phyloP scores from a whole-genome alignment of 2,797 vertebrate species.

The Chiloscyllium punctatum region DNA sequence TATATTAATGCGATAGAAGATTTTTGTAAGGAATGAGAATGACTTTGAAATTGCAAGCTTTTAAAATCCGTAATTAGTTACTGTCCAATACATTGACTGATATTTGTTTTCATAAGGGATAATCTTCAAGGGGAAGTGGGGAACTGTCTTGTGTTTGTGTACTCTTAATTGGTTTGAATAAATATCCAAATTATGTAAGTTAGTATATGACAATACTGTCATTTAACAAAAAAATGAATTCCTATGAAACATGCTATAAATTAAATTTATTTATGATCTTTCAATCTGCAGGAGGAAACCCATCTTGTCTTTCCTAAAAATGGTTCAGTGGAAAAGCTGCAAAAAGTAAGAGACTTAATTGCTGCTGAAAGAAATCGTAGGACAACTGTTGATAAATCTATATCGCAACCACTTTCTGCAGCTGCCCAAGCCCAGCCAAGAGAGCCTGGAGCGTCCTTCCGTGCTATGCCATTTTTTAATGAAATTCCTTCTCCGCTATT shows the following conservation, averaged over 20 bases:
- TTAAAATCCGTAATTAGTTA: not conserved
- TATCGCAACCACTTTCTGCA: not conserved
- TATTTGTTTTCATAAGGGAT: not conserved
- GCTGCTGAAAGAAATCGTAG: constrained; percentile 75
- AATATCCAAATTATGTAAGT: not conserved
- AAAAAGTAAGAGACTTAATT: constrained; percentile 77
- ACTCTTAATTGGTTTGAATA: not conserved
- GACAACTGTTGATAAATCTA: constrained; percentile 44
- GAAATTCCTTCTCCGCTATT: not conserved
- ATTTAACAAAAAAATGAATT: not conserved
- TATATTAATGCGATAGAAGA: not conserved
- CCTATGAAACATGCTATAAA: not conserved
- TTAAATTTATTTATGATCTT: not conserved
- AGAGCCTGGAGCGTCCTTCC: not conserved
- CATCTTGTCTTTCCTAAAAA: constrained; percentile 86
- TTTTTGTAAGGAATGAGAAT: not conserved
- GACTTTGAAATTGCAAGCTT: not conserved
- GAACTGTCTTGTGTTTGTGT: not conserved
- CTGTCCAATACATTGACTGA: not conserved
- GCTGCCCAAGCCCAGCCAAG: not conserved
- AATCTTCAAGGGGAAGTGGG: not conserved
- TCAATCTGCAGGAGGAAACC: constrained; percentile 74
- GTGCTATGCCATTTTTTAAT: constrained; percentile 5
- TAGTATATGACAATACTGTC: not conserved
- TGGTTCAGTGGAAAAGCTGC: constrained; percentile 77